These are phyloP conservation scores for Monopis laevigella DNA, from an alignment of 2,888 invertebrate genomes.

Conservation along the genomic window DNA sequence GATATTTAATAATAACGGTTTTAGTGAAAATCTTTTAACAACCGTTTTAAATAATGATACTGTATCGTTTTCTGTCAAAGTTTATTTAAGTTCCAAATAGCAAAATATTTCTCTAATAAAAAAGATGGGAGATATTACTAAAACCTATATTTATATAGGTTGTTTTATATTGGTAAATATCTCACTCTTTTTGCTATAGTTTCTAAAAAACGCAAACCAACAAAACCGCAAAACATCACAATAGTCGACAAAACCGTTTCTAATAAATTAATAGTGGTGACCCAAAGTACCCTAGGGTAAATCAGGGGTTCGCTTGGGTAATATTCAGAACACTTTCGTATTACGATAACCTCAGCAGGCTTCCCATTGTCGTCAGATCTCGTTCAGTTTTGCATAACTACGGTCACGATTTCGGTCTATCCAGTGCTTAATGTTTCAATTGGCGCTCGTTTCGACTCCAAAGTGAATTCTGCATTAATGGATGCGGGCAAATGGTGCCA, in stretches of 20 bases:
- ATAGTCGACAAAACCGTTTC: neutral
- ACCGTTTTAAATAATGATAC: too few species aligned
- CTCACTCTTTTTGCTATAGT: neutral
- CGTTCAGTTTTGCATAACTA: conserved; percentile 46
- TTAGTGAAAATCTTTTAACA: too few species aligned
- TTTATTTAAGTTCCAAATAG: too few species aligned
- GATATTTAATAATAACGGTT: too few species aligned
- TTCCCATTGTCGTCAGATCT: conserved; percentile 39
- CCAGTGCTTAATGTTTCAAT: conserved; percentile 42
- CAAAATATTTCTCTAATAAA: too few species aligned
- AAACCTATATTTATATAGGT: too few species aligned
- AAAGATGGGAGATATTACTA: too few species aligned
- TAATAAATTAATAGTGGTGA: neutral
- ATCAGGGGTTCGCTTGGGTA: conserved; percentile 20
- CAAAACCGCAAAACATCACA: neutral
- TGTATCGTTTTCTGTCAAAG: too few species aligned
- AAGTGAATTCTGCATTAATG: conserved; percentile 35
- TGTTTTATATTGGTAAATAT: too few species aligned
- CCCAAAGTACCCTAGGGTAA: conserved; percentile 18
- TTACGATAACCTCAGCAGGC: conserved; percentile 28
- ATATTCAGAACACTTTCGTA: conserved; percentile 30
- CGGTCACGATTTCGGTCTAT: conserved; percentile 43
- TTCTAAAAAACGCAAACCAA: neutral
- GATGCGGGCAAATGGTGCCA: conserved; percentile 37
- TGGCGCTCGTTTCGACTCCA: conserved; percentile 38